phyloP scores from a whole-genome alignment of 2,113 vertebrate species.

The Lycocorax pyrrhopterus region DNA sequence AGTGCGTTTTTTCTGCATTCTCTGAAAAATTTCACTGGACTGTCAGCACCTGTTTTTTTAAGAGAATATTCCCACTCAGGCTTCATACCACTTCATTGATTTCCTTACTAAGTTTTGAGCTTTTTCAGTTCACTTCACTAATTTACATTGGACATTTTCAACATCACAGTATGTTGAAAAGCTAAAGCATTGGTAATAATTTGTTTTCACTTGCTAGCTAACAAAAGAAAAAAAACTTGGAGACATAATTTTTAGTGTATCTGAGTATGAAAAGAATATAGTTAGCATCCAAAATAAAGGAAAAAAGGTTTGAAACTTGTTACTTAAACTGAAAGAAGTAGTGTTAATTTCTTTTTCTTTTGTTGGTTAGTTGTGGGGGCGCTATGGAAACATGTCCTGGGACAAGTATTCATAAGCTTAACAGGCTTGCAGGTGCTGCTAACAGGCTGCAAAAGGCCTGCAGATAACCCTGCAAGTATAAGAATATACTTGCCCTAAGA shows the following conservation, averaged over 20 bases:
- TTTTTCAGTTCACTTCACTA: neutral
- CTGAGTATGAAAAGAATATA: neutral
- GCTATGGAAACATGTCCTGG: neutral
- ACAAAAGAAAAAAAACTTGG: neutral
- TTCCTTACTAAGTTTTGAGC: neutral
- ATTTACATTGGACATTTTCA: neutral
- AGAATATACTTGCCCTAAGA: neutral
- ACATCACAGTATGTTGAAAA: neutral
- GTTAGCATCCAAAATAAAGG: neutral
- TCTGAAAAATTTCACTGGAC: neutral
- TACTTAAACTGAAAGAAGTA: neutral
- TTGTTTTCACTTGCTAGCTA: neutral
- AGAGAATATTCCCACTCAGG: neutral
- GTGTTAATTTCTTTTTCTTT: neutral
- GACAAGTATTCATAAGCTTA: neutral
- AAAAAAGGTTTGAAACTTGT: neutral
- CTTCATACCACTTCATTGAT: neutral
- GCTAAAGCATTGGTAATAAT: neutral
- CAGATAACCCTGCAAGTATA: neutral
- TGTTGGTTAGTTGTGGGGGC: accelerated
- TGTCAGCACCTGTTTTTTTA: neutral
- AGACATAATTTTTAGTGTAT: neutral
- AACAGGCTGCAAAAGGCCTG: neutral
- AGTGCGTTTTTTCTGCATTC: neutral
- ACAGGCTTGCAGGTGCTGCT: neutral